These are phyloP conservation scores for Hypomesus transpacificus DNA, from an alignment of 2,113 vertebrate genomes.

Conservation along the genomic window DNA sequence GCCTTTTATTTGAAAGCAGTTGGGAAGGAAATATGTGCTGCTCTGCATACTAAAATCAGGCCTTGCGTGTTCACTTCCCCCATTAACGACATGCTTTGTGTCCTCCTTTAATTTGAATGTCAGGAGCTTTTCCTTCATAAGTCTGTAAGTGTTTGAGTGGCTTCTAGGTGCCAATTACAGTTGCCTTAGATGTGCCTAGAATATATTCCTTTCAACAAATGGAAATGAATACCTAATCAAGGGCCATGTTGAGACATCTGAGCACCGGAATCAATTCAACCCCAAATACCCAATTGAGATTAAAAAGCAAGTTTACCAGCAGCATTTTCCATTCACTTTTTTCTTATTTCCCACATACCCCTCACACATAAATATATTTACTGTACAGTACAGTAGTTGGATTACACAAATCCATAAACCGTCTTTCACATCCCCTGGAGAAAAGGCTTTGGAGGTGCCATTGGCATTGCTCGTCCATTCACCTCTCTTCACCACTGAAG, in stretches of 20 bases:
- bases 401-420: neutral
- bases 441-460: neutral
- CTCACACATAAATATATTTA: too few relatives aligned
- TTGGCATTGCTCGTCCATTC: neutral
- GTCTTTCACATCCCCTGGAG: neutral
- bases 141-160: slow-evolving; percentile 7
- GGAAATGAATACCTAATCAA: slow-evolving; percentile 16
- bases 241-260: neutral
- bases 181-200: slow-evolving; percentile 8
- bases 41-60: slow-evolving; percentile 41
- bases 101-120: slow-evolving; percentile 23
- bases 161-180: slow-evolving; percentile 26
- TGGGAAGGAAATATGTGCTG: slow-evolving; percentile 10
- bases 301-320: too few relatives aligned
- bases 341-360: neutral
- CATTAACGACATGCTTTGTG: slow-evolving; percentile 31
- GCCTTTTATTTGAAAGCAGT: slow-evolving; percentile 20
- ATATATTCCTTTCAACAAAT: slow-evolving; percentile 15
- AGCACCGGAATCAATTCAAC: too few relatives aligned
- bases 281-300: too few relatives aligned
- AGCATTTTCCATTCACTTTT: neutral
- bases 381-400: too few relatives aligned
- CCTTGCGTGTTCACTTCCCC: slow-evolving; percentile 21
- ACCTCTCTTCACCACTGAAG: neutral
- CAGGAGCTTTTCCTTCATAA: slow-evolving; percentile 11